phyloP scores from a whole-genome alignment of 2,888 invertebrate genomes.

The Falcaria lacertinaria region DNA sequence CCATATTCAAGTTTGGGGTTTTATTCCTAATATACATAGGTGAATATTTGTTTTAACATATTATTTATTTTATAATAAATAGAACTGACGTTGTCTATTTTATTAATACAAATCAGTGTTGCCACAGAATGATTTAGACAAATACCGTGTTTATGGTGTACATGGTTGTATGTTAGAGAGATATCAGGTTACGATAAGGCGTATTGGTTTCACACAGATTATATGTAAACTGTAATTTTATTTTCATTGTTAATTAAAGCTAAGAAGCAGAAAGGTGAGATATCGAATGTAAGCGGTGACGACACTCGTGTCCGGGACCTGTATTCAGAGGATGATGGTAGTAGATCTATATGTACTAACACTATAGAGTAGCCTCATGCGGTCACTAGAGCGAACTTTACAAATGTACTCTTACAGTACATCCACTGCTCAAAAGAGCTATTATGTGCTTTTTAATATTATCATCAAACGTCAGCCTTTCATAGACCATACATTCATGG shows the following conservation, averaged over 20 bases:
- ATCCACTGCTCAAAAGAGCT: no score
- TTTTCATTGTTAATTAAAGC: constrained; percentile 68
- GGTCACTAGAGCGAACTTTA: neutral
- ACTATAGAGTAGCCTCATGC: neutral
- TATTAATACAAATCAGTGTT: neutral
- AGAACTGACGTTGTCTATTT: neutral
- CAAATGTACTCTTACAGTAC: no score
- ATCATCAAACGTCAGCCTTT: no score
- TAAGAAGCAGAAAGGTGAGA: constrained; percentile 69
- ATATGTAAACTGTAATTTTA: constrained; percentile 13
- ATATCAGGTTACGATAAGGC: neutral
- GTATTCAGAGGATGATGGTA: constrained; percentile 61
- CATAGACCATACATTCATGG: no score
- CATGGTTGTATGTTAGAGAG: neutral
- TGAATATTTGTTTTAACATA: no score
- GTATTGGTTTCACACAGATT: no score
- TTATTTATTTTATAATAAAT: neutral
- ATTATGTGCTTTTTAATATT: no score
- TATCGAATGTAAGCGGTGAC: constrained; percentile 55
- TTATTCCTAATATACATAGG: no score
- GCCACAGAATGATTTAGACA: neutral
- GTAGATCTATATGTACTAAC: constrained; percentile 28
- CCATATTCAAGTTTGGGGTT: no score
- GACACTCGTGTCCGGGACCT: constrained; percentile 48
- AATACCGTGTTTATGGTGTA: neutral